Evolutionary conservation across 2,888 invertebrate genomes (phyloP).

Genomic region (Volucella inflata): DNA sequence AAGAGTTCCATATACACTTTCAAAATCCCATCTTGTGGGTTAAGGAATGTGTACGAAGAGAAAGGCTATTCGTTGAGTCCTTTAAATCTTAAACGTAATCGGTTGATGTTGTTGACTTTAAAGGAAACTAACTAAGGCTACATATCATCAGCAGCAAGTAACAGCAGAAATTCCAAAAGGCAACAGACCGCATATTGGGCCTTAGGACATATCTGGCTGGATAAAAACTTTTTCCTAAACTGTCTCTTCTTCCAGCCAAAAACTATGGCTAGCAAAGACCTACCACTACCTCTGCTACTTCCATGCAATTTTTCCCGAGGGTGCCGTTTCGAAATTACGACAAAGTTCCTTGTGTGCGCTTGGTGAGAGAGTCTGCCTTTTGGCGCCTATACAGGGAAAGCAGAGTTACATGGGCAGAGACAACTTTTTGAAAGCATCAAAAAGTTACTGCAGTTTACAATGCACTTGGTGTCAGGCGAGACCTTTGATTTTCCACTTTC

Average conservation of each 20-base stretch:
- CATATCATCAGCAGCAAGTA: constrained; percentile 32
- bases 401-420: constrained; percentile 21
- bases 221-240: constrained; percentile 54
- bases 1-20: background rate
- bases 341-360: constrained; percentile 60
- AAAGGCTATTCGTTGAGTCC: constrained; percentile 18
- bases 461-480: constrained; percentile 60
- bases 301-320: constrained; percentile 58
- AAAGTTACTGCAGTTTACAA: constrained; percentile 66
- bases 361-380: constrained; percentile 38
- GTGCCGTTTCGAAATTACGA: constrained; percentile 68
- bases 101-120: constrained; percentile 36
- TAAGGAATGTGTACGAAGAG: background rate
- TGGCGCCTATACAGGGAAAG: background rate
- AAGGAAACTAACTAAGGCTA: constrained; percentile 21
- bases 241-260: constrained; percentile 29
- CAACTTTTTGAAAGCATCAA: constrained; percentile 63
- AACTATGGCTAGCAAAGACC: constrained; percentile 40
- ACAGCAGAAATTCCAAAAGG: constrained; percentile 41
- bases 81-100: constrained; percentile 23
- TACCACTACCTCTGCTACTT: constrained; percentile 2
- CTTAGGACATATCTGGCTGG: constrained; percentile 54
- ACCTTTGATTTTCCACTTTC: constrained; percentile 57
- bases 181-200: constrained; percentile 44
- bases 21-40: background rate